Evolutionary conservation across 2,797 vertebrate species (phyloP).

Genomic region (Chanos chanos): DNA sequence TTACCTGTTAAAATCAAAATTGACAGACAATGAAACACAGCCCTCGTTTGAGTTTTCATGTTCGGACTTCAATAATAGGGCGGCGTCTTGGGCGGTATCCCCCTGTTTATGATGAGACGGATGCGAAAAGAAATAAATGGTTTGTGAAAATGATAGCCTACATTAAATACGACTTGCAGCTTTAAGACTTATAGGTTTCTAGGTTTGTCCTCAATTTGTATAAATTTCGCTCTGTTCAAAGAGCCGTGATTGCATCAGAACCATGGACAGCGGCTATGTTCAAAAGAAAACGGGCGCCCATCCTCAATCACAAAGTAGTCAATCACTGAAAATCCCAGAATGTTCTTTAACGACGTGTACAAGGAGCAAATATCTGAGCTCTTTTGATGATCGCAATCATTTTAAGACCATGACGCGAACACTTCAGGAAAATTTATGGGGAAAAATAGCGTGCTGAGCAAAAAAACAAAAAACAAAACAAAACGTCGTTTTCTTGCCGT

Average conservation of each 20-base stretch:
- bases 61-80: constrained; percentile 48
- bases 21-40: constrained; percentile 50
- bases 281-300: too few species aligned
- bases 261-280: constrained; percentile 67
- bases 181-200: constrained; percentile 1
- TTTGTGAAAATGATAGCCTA: neutral
- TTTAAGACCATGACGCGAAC: too few species aligned
- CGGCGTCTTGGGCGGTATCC: constrained; percentile 35
- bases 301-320: neutral
- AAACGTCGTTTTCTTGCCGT: neutral
- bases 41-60: constrained; percentile 58
- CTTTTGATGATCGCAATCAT: too few species aligned
- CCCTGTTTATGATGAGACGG: constrained; percentile 26
- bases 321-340: constrained; percentile 2
- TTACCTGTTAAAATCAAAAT: constrained; percentile 64
- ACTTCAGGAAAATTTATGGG: too few species aligned
- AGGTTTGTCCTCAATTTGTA: too few species aligned
- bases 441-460: too few species aligned
- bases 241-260: constrained; percentile 55
- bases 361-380: too few species aligned
- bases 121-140: neutral
- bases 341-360: too few species aligned
- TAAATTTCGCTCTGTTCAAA: too few species aligned
- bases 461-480: neutral
- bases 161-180: neutral